Evolutionary conservation across 2,888 invertebrate species (phyloP).

Genomic region (Amorpha juglandis): DNA sequence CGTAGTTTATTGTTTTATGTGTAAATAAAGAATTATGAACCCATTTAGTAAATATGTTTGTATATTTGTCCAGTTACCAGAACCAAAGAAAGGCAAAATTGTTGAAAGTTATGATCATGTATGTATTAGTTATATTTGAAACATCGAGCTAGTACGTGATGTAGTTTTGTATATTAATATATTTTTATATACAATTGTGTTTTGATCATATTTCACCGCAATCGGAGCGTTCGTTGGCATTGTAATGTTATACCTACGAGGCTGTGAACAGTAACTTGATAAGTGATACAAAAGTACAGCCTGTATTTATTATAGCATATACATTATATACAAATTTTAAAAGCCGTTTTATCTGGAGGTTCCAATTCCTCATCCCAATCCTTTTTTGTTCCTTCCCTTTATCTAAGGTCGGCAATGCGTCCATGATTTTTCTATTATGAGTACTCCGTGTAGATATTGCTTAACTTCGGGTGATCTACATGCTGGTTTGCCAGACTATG

Average conservation of each 20-base stretch:
- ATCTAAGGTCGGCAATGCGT: too few species aligned
- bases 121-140: neutral
- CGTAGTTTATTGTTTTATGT: too few species aligned
- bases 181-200: slow-evolving; percentile 47
- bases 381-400: too few species aligned
- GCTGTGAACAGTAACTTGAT: slow-evolving; percentile 27
- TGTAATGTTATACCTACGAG: slow-evolving; percentile 30
- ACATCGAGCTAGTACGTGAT: slow-evolving; percentile 27
- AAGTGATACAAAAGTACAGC: neutral
- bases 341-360: too few species aligned
- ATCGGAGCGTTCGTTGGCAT: slow-evolving; percentile 38
- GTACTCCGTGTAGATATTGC: too few species aligned
- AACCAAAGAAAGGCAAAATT: slow-evolving; percentile 12
- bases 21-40: neutral
- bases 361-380: too few species aligned
- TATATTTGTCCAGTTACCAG: slow-evolving; percentile 6
- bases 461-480: too few species aligned
- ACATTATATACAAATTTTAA: too few species aligned
- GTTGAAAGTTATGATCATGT: neutral
- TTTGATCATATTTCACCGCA: slow-evolving; percentile 52
- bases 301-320: too few species aligned
- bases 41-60: neutral
- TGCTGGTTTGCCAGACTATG: too few species aligned
- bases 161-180: slow-evolving; percentile 35
- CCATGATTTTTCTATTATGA: too few species aligned